Evolutionary conservation across 2,888 invertebrate genomes (phyloP).

Genomic region (Hyposoter dolosus): DNA sequence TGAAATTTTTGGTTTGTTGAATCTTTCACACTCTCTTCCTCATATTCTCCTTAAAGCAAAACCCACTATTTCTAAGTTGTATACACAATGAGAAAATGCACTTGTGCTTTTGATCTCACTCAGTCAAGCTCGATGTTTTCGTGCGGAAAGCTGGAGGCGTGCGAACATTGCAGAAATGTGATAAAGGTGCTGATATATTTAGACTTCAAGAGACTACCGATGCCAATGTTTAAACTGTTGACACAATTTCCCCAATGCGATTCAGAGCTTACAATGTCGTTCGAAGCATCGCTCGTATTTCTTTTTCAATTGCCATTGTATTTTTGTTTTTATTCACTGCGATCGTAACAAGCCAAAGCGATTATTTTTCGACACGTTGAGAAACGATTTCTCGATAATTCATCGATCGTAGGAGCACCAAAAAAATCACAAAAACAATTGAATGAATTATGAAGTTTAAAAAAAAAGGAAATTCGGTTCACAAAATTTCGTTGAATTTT

Average conservation of each 20-base stretch:
- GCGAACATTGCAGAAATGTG: conserved; percentile 37
- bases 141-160: conserved; percentile 37
- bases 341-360: neutral
- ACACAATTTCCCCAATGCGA: conserved; percentile 38
- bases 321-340: neutral
- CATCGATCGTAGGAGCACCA: neutral
- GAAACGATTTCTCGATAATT: neutral
- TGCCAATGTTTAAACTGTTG: conserved; percentile 46
- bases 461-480: neutral
- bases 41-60: neutral
- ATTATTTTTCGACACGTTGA: neutral
- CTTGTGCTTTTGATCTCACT: conserved; percentile 20
- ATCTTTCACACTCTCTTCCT: neutral
- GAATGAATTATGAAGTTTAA: neutral
- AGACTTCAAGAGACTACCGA: conserved; percentile 31
- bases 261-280: neutral
- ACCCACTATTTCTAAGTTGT: conserved; percentile 2
- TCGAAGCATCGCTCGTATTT: neutral
- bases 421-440: neutral
- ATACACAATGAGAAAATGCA: conserved; percentile 3
- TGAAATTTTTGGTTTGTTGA: conserved; percentile 10
- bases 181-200: conserved; percentile 47
- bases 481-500: neutral
- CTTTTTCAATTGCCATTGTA: neutral
- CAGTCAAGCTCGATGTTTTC: conserved; percentile 10